Evolutionary conservation across 1,140 invertebrate species (phyloP).

Genomic region (Eupeodes corollae): DNA sequence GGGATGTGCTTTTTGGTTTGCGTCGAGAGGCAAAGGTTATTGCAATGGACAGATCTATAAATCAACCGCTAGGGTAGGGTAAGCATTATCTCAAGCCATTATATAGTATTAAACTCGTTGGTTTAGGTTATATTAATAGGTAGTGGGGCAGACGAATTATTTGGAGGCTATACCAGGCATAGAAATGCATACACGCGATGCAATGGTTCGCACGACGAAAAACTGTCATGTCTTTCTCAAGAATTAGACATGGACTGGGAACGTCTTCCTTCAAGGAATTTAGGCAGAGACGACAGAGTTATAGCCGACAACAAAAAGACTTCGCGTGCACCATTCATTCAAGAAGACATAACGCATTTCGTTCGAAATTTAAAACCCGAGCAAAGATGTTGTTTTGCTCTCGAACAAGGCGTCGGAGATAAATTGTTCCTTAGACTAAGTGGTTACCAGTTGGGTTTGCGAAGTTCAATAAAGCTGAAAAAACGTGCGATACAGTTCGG

Average conservation of each 20-base stretch:
- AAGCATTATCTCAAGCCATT: no score
- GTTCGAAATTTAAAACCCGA: constrained; percentile 58
- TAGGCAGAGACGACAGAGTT: constrained; percentile 87
- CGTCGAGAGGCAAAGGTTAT: constrained; percentile 58
- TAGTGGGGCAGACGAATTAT: constrained; percentile 93
- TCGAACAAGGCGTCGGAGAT: constrained; percentile 76
- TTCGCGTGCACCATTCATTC: constrained; percentile 83
- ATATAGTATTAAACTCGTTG: no score
- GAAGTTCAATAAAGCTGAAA: constrained; percentile 53
- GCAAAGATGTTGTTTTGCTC: constrained; percentile 57
- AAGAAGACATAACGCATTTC: constrained; percentile 76
- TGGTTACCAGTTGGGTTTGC: constrained; percentile 60
- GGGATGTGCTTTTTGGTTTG: constrained; percentile 92
- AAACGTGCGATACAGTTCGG: constrained; percentile 97
- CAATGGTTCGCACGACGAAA: constrained; percentile 32
- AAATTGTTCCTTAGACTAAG: constrained; percentile 79
- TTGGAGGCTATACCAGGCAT: constrained; percentile 88
- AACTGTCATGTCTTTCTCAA: constrained; percentile 50
- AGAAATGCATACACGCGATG: constrained; percentile 54
- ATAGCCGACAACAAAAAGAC: constrained; percentile 67
- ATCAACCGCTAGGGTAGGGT: constrained; percentile 52
- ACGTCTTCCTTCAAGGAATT: constrained; percentile 80
- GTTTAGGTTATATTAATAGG: constrained; percentile 72
- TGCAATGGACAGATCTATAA: constrained; percentile 38
- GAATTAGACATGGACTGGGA: constrained; percentile 69